Base-by-base conservation (phyloP, 2,888 invertebrate genomes). In the Thera britannica region DNA sequence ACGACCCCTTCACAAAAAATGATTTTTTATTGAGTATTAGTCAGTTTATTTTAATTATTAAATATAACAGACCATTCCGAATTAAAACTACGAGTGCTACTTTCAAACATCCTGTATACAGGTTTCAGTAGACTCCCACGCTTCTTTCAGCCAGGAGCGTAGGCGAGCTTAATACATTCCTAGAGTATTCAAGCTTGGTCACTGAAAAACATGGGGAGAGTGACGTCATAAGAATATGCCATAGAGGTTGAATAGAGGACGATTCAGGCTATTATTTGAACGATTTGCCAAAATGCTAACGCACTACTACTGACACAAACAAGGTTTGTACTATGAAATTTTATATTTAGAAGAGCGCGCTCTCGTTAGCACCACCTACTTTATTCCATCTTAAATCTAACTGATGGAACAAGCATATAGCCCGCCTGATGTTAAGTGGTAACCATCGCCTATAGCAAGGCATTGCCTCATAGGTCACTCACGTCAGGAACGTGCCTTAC, bases 101-200 rank as follows among this genome's bases (percentile, higher is more conserved):
- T 52, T 72, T 57, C 73, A 72, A 70, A 49, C 84, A 79, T 49
- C 75, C 79, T 81, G 74, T 84, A 79, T 63, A 69, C 11, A 66
- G 73, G 62, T 73, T 80, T 77, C 75, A 77, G 77, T 64, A 67
- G 66, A 77, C 82, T 74, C 86, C 85, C 79, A 85, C 85, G 82
- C 80, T 71, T 68, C 75, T 80, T 79, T 78, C 77, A 79, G 23
- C 23, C 1, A 23, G 63, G 72, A 66, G 84, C 82, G 86, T 84
- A 80, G 86, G 86, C 84, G 86, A 75, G 68, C 76, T 75, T 79
- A 80, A 83, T 77, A 82, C 74, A 80, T 82, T 80, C 76, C 76
- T 80, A 83, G 80, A 81, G 73, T 80, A 85, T 82, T 83, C 82
- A 75, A 75, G 82, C 82, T 81, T 77, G 80, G 81, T 82, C 83